phyloP scores from a whole-genome alignment of 2,113 vertebrate species.

The Odontesthes bonariensis region DNA sequence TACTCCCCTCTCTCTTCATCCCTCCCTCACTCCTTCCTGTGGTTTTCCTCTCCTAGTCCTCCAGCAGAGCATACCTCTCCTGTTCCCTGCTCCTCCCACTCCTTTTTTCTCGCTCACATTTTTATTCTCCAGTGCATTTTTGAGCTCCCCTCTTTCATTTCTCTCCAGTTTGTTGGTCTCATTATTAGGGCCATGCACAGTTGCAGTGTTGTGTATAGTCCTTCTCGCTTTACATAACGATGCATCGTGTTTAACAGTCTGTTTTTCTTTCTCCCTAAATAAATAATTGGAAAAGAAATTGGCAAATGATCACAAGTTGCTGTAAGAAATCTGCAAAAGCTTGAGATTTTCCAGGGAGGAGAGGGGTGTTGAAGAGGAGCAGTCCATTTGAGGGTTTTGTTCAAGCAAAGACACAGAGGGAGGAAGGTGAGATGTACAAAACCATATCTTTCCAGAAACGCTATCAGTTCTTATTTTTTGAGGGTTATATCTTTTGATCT shows the following conservation, averaged over 20 bases:
- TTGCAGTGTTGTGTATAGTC: too few species aligned
- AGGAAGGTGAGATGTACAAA: constrained; percentile 2
- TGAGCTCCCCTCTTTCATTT: constrained; percentile 29
- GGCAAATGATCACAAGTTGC: background rate
- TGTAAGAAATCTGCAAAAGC: background rate
- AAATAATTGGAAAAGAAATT: background rate
- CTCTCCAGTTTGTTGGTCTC: background rate
- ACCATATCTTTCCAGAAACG: constrained; percentile 7
- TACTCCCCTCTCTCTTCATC: constrained; percentile 27
- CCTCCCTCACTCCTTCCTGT: constrained; percentile 63
- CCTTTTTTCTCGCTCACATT: constrained; percentile 53
- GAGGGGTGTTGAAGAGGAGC: background rate
- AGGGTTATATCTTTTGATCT: constrained; percentile 46
- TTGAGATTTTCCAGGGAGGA: too few species aligned
- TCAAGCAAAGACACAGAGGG: background rate
- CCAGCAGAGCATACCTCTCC: constrained; percentile 75
- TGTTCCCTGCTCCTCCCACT: constrained; percentile 51
- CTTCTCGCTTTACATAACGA: too few species aligned
- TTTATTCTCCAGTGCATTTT: constrained; percentile 28
- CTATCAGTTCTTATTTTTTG: constrained; percentile 22
- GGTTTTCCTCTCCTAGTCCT: constrained; percentile 74
- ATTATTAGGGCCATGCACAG: background rate
- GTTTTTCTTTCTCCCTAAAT: background rate
- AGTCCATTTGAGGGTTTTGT: background rate
- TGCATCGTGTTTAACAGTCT: too few species aligned